Conservation (phyloP, 2,113 vertebrate species). For the Leucosticte australis region DNA sequence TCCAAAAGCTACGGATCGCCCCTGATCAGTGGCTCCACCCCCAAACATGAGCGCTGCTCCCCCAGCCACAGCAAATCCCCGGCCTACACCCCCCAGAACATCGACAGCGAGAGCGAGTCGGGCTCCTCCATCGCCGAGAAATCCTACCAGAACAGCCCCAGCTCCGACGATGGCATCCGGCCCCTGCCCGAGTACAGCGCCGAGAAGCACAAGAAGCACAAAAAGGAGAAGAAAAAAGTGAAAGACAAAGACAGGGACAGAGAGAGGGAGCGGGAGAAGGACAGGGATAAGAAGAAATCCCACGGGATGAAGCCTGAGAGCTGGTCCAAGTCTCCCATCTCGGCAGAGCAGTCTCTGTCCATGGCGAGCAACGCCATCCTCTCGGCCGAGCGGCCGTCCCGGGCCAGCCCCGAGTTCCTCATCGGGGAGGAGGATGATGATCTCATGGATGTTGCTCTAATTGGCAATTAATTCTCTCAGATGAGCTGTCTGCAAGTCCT, state of each 20-base stretch:
- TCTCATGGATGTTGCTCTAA: slow-evolving; percentile 95
- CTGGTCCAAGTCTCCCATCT: slow-evolving; percentile 94
- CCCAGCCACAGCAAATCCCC: slow-evolving; percentile 98
- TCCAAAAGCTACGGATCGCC: slow-evolving; percentile 92
- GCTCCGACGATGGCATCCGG: slow-evolving; percentile 91
- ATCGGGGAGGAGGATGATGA: slow-evolving; percentile 96
- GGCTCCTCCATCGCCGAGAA: slow-evolving; percentile 96
- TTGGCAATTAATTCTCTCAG: slow-evolving; percentile 79
- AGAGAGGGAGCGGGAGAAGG: slow-evolving; percentile 84
- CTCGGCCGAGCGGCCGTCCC: slow-evolving; percentile 84
- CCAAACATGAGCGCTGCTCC: slow-evolving; percentile 95
- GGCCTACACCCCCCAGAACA: slow-evolving; percentile 92
- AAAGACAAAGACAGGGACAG: slow-evolving; percentile 87
- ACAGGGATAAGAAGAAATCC: slow-evolving; percentile 93
- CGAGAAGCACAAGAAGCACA: slow-evolving; percentile 98
- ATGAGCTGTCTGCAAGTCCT: background rate
- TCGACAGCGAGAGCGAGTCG: slow-evolving; percentile 97
- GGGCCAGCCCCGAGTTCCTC: slow-evolving; percentile 89
- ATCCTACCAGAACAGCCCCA: slow-evolving; percentile 97
- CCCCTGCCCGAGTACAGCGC: slow-evolving; percentile 86
- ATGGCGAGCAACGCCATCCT: slow-evolving; percentile 78
- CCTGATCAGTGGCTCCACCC: slow-evolving; percentile 94
- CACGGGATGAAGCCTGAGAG: slow-evolving; percentile 91
- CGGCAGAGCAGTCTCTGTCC: slow-evolving; percentile 86
- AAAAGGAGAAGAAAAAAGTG: slow-evolving; percentile 96